Percentiles rank a stretch among this genome's conserved stretches.
These are phyloP conservation scores for Callocephalon fimbriatum DNA, from an alignment of 2,113 vertebrate genomes.

Conservation along the genomic window DNA sequence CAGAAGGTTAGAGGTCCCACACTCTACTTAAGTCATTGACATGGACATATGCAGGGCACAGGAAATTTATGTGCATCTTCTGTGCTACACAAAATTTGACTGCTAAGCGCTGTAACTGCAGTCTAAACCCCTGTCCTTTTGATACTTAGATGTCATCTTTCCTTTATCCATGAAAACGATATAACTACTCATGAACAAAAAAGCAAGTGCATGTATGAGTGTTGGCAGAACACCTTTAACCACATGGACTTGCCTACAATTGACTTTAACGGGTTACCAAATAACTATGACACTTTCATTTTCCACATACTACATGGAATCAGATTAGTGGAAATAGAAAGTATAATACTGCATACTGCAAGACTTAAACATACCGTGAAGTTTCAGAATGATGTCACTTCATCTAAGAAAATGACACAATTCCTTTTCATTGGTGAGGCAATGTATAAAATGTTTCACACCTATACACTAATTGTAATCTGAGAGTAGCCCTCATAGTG, in stretches of 20 bases:
- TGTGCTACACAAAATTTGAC: slow-evolving; percentile 7
- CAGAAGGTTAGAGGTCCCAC: background rate
- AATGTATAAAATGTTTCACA: background rate
- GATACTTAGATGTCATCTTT: background rate
- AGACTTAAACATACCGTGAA: accelerated
- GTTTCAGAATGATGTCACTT: background rate
- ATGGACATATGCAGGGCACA: background rate
- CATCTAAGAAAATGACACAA: background rate
- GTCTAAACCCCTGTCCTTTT: background rate
- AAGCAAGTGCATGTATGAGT: background rate
- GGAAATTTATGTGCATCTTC: background rate
- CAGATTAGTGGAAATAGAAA: background rate
- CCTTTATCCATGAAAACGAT: background rate
- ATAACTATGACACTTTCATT: background rate
- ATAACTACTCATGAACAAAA: background rate
- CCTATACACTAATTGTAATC: background rate
- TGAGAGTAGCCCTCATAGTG: background rate
- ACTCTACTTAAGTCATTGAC: background rate
- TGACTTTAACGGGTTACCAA: background rate
- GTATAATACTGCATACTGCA: background rate
- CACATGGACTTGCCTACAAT: background rate
- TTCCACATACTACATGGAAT: background rate
- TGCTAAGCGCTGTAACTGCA: background rate
- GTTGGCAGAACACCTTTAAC: background rate
- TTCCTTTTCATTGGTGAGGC: background rate